Conservation (phyloP, 1,140 invertebrate species). For the Drosophila kurseongensis region DNA sequence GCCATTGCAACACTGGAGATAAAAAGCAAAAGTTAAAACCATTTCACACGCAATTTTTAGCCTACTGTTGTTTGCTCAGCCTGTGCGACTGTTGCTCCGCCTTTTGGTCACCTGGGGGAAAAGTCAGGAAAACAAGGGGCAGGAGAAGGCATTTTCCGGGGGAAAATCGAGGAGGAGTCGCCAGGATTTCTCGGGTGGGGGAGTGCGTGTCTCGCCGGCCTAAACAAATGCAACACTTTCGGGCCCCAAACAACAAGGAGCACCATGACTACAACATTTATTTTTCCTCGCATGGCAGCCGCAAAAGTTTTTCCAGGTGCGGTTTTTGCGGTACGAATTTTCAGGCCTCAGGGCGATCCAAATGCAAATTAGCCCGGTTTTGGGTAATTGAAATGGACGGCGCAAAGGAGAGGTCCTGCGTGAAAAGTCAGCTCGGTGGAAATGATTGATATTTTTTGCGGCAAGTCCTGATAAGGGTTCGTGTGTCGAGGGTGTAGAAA, state of each 20-base stretch:
- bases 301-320: slow-evolving; percentile 63
- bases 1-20: slow-evolving; percentile 69
- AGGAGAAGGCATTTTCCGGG: background rate
- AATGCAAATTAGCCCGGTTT: slow-evolving; percentile 68
- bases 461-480: slow-evolving; percentile 38
- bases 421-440: slow-evolving; percentile 36
- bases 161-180: background rate
- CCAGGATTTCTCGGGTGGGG: slow-evolving; percentile 1
- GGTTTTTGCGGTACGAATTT: slow-evolving; percentile 39
- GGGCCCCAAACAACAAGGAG: slow-evolving; percentile 41
- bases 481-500: slow-evolving; percentile 15
- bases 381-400: slow-evolving; percentile 31
- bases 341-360: slow-evolving; percentile 55
- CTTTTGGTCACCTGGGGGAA: slow-evolving; percentile 55
- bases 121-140: slow-evolving; percentile 29
- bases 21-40: slow-evolving; percentile 83
- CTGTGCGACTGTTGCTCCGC: slow-evolving; percentile 45
- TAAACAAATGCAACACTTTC: slow-evolving; percentile 81
- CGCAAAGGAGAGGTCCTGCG: slow-evolving; percentile 7
- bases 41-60: slow-evolving; percentile 80
- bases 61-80: slow-evolving; percentile 54
- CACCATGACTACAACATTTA: slow-evolving; percentile 71
- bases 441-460: slow-evolving; percentile 53
- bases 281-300: slow-evolving; percentile 38
- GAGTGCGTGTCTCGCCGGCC: slow-evolving; percentile 57